phyloP scores from a whole-genome alignment of 2,113 vertebrate species.

The Furnarius figulus region DNA sequence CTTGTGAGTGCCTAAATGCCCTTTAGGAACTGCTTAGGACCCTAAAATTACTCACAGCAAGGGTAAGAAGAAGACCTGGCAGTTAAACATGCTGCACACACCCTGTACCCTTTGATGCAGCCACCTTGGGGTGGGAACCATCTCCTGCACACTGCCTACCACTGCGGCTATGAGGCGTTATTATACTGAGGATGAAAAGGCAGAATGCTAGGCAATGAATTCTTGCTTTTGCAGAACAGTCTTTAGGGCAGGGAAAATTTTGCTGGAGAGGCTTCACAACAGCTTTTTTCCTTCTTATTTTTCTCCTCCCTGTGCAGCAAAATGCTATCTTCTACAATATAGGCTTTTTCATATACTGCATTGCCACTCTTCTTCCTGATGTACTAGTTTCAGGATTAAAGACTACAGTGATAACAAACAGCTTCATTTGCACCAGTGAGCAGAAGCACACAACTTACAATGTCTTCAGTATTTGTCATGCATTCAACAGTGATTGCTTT shows the following conservation, averaged over 20 bases:
- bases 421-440: background rate
- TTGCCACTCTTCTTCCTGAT: background rate
- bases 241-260: background rate
- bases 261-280: background rate
- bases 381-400: background rate
- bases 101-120: no score
- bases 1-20: rapidly evolving
- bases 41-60: rapidly evolving
- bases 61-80: background rate
- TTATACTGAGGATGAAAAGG: background rate
- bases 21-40: background rate
- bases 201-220: background rate
- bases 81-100: background rate
- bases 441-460: background rate
- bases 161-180: background rate
- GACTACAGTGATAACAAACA: background rate
- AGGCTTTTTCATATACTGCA: background rate
- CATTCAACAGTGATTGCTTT: background rate
- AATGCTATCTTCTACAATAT: background rate
- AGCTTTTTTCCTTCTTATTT: background rate
- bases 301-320: background rate
- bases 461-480: background rate
- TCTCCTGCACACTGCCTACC: rapidly evolving
- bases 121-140: background rate
- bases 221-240: background rate